phyloP scores from a whole-genome alignment of 2,113 vertebrate genomes.

The Prunella himalayana region DNA sequence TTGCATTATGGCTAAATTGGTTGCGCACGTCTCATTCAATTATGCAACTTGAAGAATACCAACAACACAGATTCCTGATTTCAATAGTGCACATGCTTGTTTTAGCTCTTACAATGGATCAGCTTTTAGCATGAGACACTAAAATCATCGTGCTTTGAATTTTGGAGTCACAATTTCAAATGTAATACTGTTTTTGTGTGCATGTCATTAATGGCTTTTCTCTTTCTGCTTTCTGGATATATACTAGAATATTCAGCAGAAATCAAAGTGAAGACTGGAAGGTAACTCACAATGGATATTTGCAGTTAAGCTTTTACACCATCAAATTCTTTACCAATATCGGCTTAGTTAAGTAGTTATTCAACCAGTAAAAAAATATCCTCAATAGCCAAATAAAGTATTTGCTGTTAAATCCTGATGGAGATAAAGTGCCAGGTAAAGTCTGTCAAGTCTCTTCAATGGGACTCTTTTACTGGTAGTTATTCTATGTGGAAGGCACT shows the following conservation, averaged over 20 bases:
- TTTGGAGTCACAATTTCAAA: not conserved
- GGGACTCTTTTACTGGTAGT: not conserved
- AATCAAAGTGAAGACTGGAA: not conserved
- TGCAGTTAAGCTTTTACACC: not conserved
- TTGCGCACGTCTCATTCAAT: constrained; percentile 3
- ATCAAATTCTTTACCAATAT: not conserved
- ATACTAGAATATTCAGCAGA: not conserved
- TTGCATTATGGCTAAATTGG: constrained; percentile 32
- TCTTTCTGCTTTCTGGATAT: not conserved
- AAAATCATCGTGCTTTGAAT: not conserved
- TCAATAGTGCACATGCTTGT: not conserved
- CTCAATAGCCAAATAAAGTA: not conserved
- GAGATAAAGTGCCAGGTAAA: not conserved
- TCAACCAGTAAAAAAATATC: not conserved
- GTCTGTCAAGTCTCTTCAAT: not conserved
- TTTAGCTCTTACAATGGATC: constrained; percentile 15
- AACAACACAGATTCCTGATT: constrained; percentile 5
- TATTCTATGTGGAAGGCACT: not conserved
- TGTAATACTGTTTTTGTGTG: not conserved
- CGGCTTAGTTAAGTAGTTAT: not conserved
- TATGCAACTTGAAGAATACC: constrained; percentile 30
- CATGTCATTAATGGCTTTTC: not conserved
- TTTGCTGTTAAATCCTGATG: not conserved
- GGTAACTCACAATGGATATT: not conserved
- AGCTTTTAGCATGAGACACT: not conserved